Percentiles rank a stretch among this genome's conserved stretches.
These are phyloP conservation scores for Brachionus angularis DNA, from an alignment of 1,140 invertebrate genomes.

Conservation along the genomic window DNA sequence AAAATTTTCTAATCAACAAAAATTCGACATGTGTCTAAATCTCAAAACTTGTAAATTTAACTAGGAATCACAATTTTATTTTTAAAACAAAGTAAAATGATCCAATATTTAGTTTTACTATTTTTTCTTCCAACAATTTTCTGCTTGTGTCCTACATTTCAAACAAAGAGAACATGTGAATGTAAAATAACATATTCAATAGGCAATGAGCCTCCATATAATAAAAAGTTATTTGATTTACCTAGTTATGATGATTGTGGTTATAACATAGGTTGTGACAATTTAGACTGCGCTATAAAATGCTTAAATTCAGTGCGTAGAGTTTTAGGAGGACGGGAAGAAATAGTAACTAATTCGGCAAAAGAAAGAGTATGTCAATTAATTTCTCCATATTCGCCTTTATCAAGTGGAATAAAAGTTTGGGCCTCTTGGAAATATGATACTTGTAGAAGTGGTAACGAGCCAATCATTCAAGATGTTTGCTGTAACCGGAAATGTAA, in stretches of 20 bases:
- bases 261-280: neutral
- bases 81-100: no score
- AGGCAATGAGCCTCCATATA: neutral
- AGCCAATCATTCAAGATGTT: neutral
- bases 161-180: neutral
- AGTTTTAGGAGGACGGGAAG: neutral
- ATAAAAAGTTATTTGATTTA: neutral
- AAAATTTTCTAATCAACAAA: no score
- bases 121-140: no score
- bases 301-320: constrained; percentile 7
- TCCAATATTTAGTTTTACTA: no score
- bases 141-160: neutral
- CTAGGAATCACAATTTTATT: no score
- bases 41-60: no score
- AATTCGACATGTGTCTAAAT: no score
- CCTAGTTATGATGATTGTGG: constrained; percentile 23
- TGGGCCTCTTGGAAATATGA: neutral
- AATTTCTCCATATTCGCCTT: neutral
- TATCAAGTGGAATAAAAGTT: neutral
- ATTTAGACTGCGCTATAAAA: neutral
- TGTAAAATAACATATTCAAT: neutral
- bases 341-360: neutral
- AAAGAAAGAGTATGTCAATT: neutral
- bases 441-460: neutral
- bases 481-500: constrained; percentile 2